phyloP scores from a whole-genome alignment of 1,140 invertebrate genomes.

The Zeugodacus cucurbitae region DNA sequence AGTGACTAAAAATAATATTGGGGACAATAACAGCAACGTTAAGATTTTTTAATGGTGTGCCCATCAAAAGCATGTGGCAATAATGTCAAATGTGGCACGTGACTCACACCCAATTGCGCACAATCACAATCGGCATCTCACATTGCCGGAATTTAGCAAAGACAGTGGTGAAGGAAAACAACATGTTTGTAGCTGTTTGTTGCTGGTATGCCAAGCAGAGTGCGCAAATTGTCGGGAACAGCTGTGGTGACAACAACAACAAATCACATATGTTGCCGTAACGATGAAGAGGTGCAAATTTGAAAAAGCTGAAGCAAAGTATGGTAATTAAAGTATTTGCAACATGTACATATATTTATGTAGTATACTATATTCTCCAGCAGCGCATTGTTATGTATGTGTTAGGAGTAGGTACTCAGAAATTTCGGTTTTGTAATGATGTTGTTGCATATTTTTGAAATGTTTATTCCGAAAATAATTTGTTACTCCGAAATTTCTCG shows the following conservation, averaged over 20 bases:
- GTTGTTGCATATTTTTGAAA: background rate
- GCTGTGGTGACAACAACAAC: background rate
- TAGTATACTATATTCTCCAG: background rate
- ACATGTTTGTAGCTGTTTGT: background rate
- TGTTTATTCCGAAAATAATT: too few species aligned
- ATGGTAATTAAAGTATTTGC: constrained; percentile 2
- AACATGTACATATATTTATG: background rate
- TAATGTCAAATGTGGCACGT: constrained; percentile 36
- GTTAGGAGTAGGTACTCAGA: background rate
- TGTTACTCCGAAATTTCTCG: too few species aligned
- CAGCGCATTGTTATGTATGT: background rate
- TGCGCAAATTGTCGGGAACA: background rate
- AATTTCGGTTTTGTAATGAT: background rate
- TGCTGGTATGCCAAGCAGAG: background rate
- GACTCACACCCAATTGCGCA: background rate
- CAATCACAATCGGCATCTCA: background rate
- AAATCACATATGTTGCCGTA: background rate
- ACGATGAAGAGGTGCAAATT: background rate
- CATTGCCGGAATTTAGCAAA: background rate
- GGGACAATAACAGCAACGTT: background rate
- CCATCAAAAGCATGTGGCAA: constrained; percentile 30
- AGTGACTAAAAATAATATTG: background rate
- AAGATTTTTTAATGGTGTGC: background rate
- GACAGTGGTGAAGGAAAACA: background rate
- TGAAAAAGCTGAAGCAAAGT: background rate